Evolutionary conservation across 2,113 vertebrate species (phyloP), one percentile per base, ranked within the genome.

Genomic region (Ahaetulla prasina): DNA sequence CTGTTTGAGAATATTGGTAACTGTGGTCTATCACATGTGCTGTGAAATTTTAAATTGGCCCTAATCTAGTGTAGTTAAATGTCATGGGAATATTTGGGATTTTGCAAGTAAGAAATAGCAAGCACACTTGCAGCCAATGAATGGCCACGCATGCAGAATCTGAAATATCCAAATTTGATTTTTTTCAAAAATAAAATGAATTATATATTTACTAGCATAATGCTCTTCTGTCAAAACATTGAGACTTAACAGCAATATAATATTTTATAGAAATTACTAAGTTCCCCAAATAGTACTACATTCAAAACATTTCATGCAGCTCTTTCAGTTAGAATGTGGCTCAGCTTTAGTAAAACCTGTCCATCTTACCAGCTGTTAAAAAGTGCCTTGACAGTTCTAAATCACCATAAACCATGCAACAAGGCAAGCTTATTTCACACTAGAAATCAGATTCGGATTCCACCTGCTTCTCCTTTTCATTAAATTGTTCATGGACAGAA

Each of bases 361-460:
- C 50, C 49, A 91, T 96, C 60, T 92, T 94, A 25, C 55, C 90
- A 87, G n/a, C 74, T 91, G 16, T 88, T 55, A 90, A 60, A 60
- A 35, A 94, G 87, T 88, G 27, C 60, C 80, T 92, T 94, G 88
- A 92, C 11, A 92, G 50, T 23, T 63, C 18, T n/a, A 94, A 93
- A 94, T 94, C 57, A 23, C 20, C 92, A 91, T 93, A 96, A 94
- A 4, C 22, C 53, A 89, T 30, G 63, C 18, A 55, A 92, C 89
- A 95, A 94, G 84, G 60, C 12, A 91, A 95, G 92, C 35, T 88
- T 30, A 63, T 95, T 96, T 96, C 23, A 23, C 88, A 94, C 22
- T 93, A 93, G 94, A 96, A 96, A 94, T 93, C 43, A 92, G 95
- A 96, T 95, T 96, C 91, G 54, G 74, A 88, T 92, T 96, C 89